These are phyloP conservation scores for Scolanthus callimorphus DNA, from an alignment of 92 coral and sea anemone species.

Conservation along the genomic window DNA sequence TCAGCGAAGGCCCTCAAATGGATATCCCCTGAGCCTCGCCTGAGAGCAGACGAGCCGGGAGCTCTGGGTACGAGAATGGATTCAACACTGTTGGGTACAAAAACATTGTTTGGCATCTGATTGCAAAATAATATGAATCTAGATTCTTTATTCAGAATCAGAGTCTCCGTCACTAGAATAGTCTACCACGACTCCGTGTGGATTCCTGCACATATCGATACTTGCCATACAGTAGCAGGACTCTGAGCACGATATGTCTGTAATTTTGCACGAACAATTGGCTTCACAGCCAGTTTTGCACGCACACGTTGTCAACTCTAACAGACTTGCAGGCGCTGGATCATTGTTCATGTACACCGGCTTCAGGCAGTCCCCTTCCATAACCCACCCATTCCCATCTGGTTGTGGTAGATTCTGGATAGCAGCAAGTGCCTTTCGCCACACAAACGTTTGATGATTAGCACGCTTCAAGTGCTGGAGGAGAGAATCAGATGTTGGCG, in stretches of 20 bases:
- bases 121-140: too few relatives aligned
- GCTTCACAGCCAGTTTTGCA: conserved; percentile 40
- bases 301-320: conserved; percentile 53
- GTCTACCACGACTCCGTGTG: conserved; percentile 26
- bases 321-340: conserved; percentile 47
- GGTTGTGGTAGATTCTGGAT: conserved; percentile 46
- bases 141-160: conserved; percentile 16
- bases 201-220: conserved; percentile 39
- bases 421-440: conserved; percentile 52
- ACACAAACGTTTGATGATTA: conserved; percentile 48
- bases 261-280: conserved; percentile 38
- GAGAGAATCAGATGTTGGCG: conserved; percentile 48
- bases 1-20: too few relatives aligned
- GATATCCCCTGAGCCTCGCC: too few relatives aligned
- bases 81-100: too few relatives aligned
- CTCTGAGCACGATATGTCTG: conserved; percentile 31
- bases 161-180: conserved; percentile 11
- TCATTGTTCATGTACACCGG: conserved; percentile 41
- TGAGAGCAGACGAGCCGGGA: too few relatives aligned
- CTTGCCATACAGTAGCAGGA: conserved; percentile 56
- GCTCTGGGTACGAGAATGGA: too few relatives aligned
- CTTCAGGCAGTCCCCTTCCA: conserved; percentile 19
- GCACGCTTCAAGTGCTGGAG: conserved; percentile 40
- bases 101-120: too few relatives aligned
- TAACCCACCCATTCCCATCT: conserved; percentile 50